These are phyloP conservation scores for Lophura nycthemera DNA, from an alignment of 2,113 vertebrate species.

Conservation along the genomic window DNA sequence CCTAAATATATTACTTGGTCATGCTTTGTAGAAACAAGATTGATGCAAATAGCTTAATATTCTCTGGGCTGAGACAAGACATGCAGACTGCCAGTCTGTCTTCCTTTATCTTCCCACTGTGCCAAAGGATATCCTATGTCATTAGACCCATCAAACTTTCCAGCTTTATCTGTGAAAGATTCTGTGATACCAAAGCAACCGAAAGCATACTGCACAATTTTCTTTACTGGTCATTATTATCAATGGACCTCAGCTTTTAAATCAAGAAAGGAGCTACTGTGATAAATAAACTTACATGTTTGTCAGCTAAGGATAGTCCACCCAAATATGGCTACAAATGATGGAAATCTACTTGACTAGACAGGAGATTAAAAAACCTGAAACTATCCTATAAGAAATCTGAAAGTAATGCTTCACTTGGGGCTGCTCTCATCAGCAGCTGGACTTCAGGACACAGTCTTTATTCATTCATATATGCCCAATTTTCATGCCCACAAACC, in stretches of 20 bases:
- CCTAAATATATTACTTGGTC: not conserved
- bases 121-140: not conserved
- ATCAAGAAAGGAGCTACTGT: not conserved
- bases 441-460: not conserved
- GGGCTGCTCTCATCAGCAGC: not conserved
- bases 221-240: not conserved
- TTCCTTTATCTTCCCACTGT: not conserved
- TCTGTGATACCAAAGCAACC: not conserved
- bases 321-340: not conserved
- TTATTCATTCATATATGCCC: not conserved
- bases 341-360: not conserved
- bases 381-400: not conserved
- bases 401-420: not conserved
- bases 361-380: not conserved
- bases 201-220: not conserved
- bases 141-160: not conserved
- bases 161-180: not conserved
- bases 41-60: not conserved
- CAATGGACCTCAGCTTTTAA: not conserved
- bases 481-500: not conserved
- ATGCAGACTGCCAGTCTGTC: not conserved
- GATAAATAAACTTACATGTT: not conserved
- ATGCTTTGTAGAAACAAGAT: not conserved
- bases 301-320: not conserved
- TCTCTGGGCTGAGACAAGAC: not conserved